phyloP scores from a whole-genome alignment of 1,140 invertebrate genomes.

The Dendrolimus punctatus region DNA sequence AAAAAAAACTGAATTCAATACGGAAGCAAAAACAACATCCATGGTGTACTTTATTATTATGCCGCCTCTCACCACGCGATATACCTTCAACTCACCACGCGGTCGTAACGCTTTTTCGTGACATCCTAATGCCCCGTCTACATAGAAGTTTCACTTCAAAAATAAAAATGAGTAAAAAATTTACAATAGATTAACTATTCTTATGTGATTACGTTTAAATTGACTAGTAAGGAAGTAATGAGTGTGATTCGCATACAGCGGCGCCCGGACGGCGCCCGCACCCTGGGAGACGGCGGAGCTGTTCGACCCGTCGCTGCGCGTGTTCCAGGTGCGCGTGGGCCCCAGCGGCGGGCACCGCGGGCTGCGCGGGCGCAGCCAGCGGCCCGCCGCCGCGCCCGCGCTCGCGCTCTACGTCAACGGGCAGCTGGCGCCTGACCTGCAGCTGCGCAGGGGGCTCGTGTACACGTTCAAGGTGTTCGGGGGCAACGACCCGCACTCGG shows the following conservation, averaged over 20 bases:
- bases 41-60: too few relatives aligned
- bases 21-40: too few relatives aligned
- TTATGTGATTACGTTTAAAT: too few relatives aligned
- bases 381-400: slow-evolving; percentile 72
- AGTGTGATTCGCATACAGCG: slow-evolving; percentile 10
- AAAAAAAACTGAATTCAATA: too few relatives aligned
- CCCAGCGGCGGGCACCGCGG: slow-evolving; percentile 38
- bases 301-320: slow-evolving; percentile 82
- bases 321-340: slow-evolving; percentile 70
- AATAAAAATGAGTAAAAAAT: too few relatives aligned
- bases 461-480: slow-evolving; percentile 89
- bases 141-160: too few relatives aligned
- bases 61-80: too few relatives aligned
- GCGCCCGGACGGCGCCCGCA: slow-evolving; percentile 5
- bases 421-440: slow-evolving; percentile 87
- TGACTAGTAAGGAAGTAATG: too few relatives aligned
- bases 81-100: too few relatives aligned
- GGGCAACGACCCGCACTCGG: slow-evolving; percentile 91
- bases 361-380: slow-evolving; percentile 17
- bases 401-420: slow-evolving; percentile 92
- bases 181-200: too few relatives aligned
- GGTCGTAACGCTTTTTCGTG: too few relatives aligned
- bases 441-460: slow-evolving; percentile 86
- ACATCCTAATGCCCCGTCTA: too few relatives aligned
- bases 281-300: slow-evolving; percentile 84